These are phyloP conservation scores for Sminthurides aquaticus DNA, from an alignment of 2,888 invertebrate genomes.

Conservation along the genomic window DNA sequence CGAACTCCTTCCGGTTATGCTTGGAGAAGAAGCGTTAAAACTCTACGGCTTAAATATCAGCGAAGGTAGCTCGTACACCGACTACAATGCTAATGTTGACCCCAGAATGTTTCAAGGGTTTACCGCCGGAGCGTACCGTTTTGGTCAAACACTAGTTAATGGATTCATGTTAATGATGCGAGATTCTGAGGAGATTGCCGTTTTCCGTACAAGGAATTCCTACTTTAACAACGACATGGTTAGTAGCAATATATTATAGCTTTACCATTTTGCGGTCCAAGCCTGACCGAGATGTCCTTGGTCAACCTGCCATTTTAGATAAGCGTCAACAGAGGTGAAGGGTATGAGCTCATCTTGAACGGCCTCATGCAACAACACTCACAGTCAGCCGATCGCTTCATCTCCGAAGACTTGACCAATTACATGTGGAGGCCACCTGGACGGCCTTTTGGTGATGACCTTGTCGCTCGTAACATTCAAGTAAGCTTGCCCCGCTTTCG, in stretches of 20 bases:
- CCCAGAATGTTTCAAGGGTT: slow-evolving; percentile 39
- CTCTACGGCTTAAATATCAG: slow-evolving; percentile 28
- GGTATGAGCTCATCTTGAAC: slow-evolving; percentile 37
- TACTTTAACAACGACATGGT: slow-evolving; percentile 29
- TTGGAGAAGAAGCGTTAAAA: slow-evolving; percentile 32
- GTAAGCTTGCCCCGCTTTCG: slow-evolving; percentile 7
- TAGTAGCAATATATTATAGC: neutral
- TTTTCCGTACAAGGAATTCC: slow-evolving; percentile 33
- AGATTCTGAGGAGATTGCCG: slow-evolving; percentile 28
- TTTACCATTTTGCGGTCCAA: too few relatives aligned
- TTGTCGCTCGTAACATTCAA: slow-evolving; percentile 35
- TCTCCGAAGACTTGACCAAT: slow-evolving; percentile 40
- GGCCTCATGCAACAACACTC: slow-evolving; percentile 40
- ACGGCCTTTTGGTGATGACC: slow-evolving; percentile 36
- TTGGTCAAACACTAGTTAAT: slow-evolving; percentile 38
- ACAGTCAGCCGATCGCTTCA: slow-evolving; percentile 40
- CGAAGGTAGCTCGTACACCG: slow-evolving; percentile 17
- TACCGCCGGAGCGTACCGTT: slow-evolving; percentile 38
- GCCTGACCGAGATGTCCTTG: too few relatives aligned
- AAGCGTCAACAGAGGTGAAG: slow-evolving; percentile 31
- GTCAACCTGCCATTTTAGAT: too few relatives aligned
- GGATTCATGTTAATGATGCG: slow-evolving; percentile 38
- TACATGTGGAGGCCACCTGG: slow-evolving; percentile 32
- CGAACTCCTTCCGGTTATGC: slow-evolving; percentile 39
- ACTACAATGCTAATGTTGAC: slow-evolving; percentile 34